These are phyloP conservation scores for Alces alces DNA, from an alignment of 2,113 vertebrate genomes.

Conservation along the genomic window DNA sequence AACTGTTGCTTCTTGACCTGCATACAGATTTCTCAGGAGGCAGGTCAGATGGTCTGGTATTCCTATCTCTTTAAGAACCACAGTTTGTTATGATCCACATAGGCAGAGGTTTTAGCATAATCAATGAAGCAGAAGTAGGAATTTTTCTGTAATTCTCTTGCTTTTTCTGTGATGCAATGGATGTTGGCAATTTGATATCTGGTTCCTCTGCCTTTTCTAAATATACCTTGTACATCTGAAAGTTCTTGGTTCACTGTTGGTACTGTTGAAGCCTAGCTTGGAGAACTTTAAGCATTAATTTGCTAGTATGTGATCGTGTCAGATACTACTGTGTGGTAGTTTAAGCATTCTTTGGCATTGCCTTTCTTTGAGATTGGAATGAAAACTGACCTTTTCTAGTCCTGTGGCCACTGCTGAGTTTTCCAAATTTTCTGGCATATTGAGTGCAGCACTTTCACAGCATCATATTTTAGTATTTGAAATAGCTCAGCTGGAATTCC, in stretches of 20 bases:
- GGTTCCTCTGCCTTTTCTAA: neutral
- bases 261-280: neutral
- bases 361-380: neutral
- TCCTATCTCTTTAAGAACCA: neutral
- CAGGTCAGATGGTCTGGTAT: neutral
- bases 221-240: neutral
- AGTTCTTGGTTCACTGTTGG: neutral
- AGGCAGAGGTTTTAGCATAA: neutral
- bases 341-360: neutral
- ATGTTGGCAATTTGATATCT: neutral
- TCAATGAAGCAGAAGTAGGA: neutral
- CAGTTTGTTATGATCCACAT: neutral
- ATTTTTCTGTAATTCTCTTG: neutral
- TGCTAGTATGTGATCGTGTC: rapidly evolving
- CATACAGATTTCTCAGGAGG: neutral
- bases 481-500: neutral
- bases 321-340: neutral
- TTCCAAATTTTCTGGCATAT: neutral
- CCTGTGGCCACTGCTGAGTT: neutral
- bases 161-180: neutral
- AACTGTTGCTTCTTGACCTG: neutral
- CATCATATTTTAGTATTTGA: neutral
- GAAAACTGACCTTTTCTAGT: neutral
- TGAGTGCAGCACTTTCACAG: neutral
- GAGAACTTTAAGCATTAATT: neutral